Percentiles rank a stretch among this genome's conserved stretches.
Evolutionary conservation across 2,113 vertebrate genomes (phyloP).

Genomic region (Anarrhichthys ocellatus): DNA sequence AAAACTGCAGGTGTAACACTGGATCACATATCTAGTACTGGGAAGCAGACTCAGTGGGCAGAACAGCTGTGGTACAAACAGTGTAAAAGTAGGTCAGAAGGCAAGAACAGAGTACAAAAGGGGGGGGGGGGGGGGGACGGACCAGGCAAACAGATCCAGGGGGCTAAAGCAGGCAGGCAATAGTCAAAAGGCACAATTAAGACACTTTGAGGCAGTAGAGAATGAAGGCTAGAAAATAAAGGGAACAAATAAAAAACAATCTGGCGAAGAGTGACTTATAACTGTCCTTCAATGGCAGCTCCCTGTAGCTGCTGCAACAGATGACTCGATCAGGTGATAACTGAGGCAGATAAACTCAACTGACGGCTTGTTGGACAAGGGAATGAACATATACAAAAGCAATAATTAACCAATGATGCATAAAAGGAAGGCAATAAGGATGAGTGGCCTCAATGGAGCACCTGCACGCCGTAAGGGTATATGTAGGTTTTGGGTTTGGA

Average conservation of each 20-base stretch:
- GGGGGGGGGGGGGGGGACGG: not conserved
- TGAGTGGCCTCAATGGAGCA: not conserved
- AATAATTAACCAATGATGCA: not conserved
- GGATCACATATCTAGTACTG: not conserved
- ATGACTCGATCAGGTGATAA: not conserved
- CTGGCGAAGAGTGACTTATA: not conserved
- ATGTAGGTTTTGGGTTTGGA: not conserved
- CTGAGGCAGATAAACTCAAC: not conserved
- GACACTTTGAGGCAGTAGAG: not conserved
- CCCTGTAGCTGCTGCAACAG: not conserved
- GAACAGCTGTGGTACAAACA: constrained; percentile 32
- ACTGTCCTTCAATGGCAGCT: not conserved
- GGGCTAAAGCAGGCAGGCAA: not conserved
- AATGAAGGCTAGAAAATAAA: not conserved
- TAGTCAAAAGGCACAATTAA: not conserved
- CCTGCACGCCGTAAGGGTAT: not conserved
- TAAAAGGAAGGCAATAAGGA: not conserved
- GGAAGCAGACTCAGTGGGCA: constrained; percentile 14
- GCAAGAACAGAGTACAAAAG: constrained; percentile 2
- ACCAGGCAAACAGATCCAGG: constrained; percentile 4
- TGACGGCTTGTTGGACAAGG: not conserved
- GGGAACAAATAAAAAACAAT: not conserved
- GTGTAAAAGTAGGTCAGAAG: constrained; percentile 44
- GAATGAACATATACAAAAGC: not conserved
- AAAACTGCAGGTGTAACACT: constrained; percentile 29